phyloP scores from a whole-genome alignment of 2,888 invertebrate genomes.

The Brachyptera risi region DNA sequence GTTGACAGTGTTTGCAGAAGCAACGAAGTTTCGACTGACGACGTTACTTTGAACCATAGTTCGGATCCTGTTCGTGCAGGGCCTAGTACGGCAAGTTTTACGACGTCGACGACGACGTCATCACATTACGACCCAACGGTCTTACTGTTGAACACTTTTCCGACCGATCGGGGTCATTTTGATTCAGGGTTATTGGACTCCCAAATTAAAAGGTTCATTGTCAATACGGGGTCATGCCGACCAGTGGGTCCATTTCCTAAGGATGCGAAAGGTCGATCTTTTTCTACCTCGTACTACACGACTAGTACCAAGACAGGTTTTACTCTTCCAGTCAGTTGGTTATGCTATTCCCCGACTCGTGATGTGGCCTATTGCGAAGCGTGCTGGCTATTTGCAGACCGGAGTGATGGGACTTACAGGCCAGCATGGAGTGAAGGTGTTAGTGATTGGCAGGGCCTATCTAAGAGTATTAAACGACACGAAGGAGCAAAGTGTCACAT shows the following conservation, averaged over 20 bases:
- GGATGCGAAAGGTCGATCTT: neutral
- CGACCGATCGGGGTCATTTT: constrained; percentile 18
- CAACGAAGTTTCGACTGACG: too few relatives aligned
- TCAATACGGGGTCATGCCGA: neutral
- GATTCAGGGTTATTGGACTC: neutral
- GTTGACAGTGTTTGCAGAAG: too few relatives aligned
- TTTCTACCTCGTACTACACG: constrained; percentile 11
- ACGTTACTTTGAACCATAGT: too few relatives aligned
- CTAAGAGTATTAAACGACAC: neutral
- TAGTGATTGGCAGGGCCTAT: neutral
- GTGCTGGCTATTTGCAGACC: neutral
- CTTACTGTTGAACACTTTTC: neutral
- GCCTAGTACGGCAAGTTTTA: too few relatives aligned
- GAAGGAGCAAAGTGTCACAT: neutral
- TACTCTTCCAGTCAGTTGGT: neutral
- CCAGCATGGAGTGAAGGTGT: neutral
- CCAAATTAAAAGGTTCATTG: neutral
- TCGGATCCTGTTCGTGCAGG: too few relatives aligned
- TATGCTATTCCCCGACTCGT: neutral
- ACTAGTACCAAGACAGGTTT: neutral
- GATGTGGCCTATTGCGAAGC: neutral
- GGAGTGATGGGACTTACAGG: neutral
- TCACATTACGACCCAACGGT: too few relatives aligned
- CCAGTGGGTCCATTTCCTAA: constrained; percentile 1
- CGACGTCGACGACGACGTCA: too few relatives aligned